phyloP scores from a whole-genome alignment of 2,888 invertebrate genomes.

The Mythimna ferrago region DNA sequence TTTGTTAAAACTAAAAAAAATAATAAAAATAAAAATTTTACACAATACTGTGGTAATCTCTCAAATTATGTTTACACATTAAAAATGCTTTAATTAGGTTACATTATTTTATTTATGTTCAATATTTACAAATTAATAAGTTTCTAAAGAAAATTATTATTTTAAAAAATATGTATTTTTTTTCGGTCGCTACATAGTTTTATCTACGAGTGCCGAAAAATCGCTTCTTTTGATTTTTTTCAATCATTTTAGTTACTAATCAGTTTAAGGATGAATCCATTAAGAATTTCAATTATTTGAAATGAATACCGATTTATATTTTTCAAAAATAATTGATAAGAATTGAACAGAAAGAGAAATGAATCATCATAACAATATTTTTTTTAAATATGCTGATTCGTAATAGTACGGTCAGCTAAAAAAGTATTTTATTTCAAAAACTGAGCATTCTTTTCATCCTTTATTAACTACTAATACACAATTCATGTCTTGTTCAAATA shows the following conservation, averaged over 20 bases:
- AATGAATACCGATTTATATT: slow-evolving; percentile 12
- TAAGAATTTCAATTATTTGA: slow-evolving; percentile 20
- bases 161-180: slow-evolving; percentile 44
- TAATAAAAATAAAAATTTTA: slow-evolving; percentile 65
- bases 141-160: slow-evolving; percentile 60
- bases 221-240: slow-evolving; percentile 29
- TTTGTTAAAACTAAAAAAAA: slow-evolving; percentile 72
- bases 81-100: slow-evolving; percentile 65
- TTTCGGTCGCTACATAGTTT: slow-evolving; percentile 27
- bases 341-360: slow-evolving; percentile 11
- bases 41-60: slow-evolving; percentile 82
- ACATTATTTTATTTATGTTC: slow-evolving; percentile 56
- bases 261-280: slow-evolving; percentile 29
- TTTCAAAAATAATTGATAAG: neutral
- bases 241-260: slow-evolving; percentile 44
- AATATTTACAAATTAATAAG: slow-evolving; percentile 68
- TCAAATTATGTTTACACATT: slow-evolving; percentile 66
- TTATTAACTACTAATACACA: slow-evolving; percentile 35
- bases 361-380: neutral
- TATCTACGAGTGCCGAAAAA: slow-evolving; percentile 42
- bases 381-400: neutral
- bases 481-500: slow-evolving; percentile 33
- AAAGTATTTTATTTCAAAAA: slow-evolving; percentile 40
- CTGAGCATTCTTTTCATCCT: slow-evolving; percentile 24
- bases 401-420: slow-evolving; percentile 11